These are phyloP conservation scores for Colletes collaris DNA, from an alignment of 2,888 invertebrate species.

Conservation along the genomic window DNA sequence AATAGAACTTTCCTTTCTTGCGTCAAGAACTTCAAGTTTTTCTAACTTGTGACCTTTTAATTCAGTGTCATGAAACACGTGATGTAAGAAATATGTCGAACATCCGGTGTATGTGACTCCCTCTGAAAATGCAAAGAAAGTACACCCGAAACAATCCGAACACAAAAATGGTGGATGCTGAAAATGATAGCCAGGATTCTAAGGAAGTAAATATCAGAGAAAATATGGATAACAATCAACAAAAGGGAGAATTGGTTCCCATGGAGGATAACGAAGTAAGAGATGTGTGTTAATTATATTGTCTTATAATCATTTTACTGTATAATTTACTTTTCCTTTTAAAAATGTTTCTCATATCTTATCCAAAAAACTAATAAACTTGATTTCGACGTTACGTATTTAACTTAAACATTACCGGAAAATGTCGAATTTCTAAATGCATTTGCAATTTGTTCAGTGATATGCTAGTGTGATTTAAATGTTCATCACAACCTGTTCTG, in stretches of 20 bases:
- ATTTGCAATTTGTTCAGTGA: not conserved
- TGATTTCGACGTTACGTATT: not conserved
- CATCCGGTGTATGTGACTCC: slow-evolving; percentile 49
- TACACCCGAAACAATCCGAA: slow-evolving; percentile 24
- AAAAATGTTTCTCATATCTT: slow-evolving; percentile 1
- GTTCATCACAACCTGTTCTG: slow-evolving; percentile 47
- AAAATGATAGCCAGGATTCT: slow-evolving; percentile 64
- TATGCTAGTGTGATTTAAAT: slow-evolving; percentile 17
- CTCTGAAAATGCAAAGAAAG: slow-evolving; percentile 33
- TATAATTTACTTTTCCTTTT: not conserved
- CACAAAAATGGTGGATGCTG: slow-evolving; percentile 68
- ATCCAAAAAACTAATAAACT: slow-evolving; percentile 6
- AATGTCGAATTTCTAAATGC: not conserved
- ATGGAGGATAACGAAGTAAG: slow-evolving; percentile 70
- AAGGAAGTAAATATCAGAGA: slow-evolving; percentile 55
- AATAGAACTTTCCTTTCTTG: too few species aligned
- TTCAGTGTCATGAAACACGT: slow-evolving; percentile 29
- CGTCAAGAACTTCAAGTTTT: too few species aligned
- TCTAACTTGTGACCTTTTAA: too few species aligned
- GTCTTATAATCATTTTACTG: slow-evolving; percentile 13
- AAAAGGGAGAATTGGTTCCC: slow-evolving; percentile 72
- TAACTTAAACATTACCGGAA: not conserved
- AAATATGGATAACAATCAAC: slow-evolving; percentile 70
- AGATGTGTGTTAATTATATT: slow-evolving; percentile 68
- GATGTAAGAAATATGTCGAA: slow-evolving; percentile 21